phyloP scores from a whole-genome alignment of 2,888 invertebrate species.

The Plebejus anna region DNA sequence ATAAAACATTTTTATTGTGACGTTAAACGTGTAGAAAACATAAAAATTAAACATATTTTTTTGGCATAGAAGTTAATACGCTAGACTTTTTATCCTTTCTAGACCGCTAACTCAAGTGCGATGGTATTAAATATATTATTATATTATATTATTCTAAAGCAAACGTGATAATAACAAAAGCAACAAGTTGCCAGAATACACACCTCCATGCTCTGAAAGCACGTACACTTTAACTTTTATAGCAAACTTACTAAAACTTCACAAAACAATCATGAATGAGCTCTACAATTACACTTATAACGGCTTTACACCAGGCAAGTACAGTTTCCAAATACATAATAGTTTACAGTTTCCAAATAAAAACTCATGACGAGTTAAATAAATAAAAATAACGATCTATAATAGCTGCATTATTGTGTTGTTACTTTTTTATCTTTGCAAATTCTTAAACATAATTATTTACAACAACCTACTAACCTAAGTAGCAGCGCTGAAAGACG shows the following conservation, averaged over 20 bases:
- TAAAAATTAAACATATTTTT: background rate
- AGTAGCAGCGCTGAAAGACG: too few relatives aligned
- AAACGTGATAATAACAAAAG: constrained; percentile 25
- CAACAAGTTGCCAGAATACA: constrained; percentile 13
- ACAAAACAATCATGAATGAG: constrained; percentile 17
- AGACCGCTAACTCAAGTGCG: background rate
- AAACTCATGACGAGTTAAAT: too few relatives aligned
- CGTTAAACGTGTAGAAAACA: background rate
- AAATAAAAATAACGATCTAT: background rate
- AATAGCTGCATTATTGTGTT: background rate
- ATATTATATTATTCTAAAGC: background rate
- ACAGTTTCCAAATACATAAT: background rate
- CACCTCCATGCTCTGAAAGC: background rate
- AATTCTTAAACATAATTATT: too few relatives aligned
- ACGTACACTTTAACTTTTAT: constrained; percentile 19
- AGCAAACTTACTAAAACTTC: constrained; percentile 15
- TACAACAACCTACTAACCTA: too few relatives aligned
- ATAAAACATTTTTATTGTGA: background rate
- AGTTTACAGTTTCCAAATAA: too few relatives aligned
- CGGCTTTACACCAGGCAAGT: background rate
- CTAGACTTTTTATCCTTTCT: background rate
- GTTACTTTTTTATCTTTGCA: background rate
- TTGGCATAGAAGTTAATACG: background rate
- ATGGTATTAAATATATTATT: background rate
- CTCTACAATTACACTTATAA: background rate